These are phyloP conservation scores for Arvicanthis niloticus DNA, from an alignment of 2,113 vertebrate species.

Conservation along the genomic window DNA sequence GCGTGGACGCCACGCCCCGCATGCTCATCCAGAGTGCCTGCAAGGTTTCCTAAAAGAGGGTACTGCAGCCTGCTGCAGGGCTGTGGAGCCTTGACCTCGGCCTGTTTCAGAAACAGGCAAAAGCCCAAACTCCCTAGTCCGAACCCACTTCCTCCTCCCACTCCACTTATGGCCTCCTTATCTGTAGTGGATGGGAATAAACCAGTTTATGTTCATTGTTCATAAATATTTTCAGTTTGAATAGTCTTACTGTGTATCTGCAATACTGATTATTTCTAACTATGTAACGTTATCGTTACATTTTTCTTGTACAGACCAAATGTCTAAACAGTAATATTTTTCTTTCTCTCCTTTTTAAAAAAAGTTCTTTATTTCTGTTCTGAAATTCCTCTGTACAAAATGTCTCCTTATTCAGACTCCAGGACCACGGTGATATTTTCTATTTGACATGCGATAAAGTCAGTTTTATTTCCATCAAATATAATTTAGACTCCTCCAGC, in stretches of 20 bases:
- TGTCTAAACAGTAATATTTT: not conserved
- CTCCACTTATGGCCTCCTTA: not conserved
- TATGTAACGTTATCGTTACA: not conserved
- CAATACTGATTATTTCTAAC: not conserved
- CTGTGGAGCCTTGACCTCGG: not conserved
- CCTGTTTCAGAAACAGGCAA: not conserved
- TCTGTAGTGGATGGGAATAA: not conserved
- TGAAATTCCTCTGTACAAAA: conserved; percentile 66
- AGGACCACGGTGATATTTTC: conserved; percentile 74
- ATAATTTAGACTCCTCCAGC: conserved; percentile 81
- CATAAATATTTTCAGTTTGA: conserved; percentile 7
- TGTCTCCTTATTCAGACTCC: conserved; percentile 55
- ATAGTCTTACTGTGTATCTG: not conserved
- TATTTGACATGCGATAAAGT: conserved; percentile 80
- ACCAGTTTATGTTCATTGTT: not conserved
- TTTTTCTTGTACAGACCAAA: not conserved
- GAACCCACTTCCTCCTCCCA: not conserved
- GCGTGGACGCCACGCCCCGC: conserved; percentile 56
- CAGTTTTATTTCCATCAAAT: conserved; percentile 82
- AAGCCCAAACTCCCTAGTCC: not conserved
- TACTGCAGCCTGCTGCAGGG: conserved; percentile 35
- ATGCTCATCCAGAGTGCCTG: not conserved
- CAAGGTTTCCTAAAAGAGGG: conserved; percentile 67
- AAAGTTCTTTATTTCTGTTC: conserved; percentile 60
- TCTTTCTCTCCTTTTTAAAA: not conserved